Conservation (phyloP, 2,888 invertebrate genomes). For the Margaritifera margaritifera region DNA sequence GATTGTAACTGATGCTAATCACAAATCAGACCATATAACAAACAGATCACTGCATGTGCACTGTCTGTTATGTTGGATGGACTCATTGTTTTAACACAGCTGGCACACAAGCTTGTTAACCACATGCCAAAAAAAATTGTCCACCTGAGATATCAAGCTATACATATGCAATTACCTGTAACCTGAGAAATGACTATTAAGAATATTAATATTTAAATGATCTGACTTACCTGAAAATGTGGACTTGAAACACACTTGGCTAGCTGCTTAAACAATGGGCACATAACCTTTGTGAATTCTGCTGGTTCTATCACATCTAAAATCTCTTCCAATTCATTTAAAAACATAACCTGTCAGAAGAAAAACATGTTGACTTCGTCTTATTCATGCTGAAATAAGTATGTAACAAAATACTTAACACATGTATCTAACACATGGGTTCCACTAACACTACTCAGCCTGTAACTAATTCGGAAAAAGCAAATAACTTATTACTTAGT, state of each 20-base stretch:
- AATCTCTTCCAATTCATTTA: slow-evolving; percentile 99
- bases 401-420: not conserved
- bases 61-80: too few species aligned
- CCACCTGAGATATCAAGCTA: too few species aligned
- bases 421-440: not conserved
- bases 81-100: not conserved
- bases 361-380: slow-evolving; percentile 1
- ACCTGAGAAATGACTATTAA: not conserved
- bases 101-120: too few species aligned
- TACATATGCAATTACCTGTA: not conserved
- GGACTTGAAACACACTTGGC: slow-evolving; percentile 99
- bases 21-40: too few species aligned
- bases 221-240: slow-evolving; percentile 91
- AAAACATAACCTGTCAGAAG: slow-evolving; percentile 91
- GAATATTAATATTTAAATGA: slow-evolving; percentile 2
- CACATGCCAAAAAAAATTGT: too few species aligned
- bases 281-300: slow-evolving; percentile 99
- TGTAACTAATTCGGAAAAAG: too few species aligned
- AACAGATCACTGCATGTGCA: too few species aligned
- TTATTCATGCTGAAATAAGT: too few species aligned
- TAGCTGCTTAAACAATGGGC: slow-evolving; percentile 97
- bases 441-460: not conserved
- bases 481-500: too few species aligned
- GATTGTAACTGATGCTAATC: too few species aligned
- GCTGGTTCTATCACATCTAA: slow-evolving; percentile 99